Evolutionary conservation across 2,888 invertebrate species (phyloP).

Genomic region (Standfussiana lucernea): DNA sequence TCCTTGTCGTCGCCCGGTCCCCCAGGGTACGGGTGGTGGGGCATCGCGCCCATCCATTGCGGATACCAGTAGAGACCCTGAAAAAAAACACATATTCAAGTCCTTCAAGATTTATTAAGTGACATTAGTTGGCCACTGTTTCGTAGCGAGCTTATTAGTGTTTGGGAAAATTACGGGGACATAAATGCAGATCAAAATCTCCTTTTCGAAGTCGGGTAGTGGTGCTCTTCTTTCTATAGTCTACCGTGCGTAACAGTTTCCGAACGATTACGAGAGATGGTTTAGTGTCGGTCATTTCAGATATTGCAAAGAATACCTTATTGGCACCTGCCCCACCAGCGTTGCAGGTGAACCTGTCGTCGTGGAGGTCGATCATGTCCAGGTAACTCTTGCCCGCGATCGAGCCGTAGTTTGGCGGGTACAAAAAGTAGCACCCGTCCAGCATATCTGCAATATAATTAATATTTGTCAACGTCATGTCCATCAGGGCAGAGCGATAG

Average conservation of each 20-base stretch:
- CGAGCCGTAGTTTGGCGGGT: constrained; percentile 88
- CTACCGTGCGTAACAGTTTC: not conserved
- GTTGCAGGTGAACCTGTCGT: constrained; percentile 85
- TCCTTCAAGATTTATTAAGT: not conserved
- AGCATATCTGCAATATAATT: constrained; percentile 75
- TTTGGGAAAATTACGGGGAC: not conserved
- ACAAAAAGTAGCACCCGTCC: constrained; percentile 86
- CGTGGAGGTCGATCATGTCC: constrained; percentile 83
- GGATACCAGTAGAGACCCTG: constrained; percentile 89
- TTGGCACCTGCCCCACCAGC: constrained; percentile 74
- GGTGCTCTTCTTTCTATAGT: not conserved
- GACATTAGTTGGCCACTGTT: not conserved
- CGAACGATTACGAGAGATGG: not conserved
- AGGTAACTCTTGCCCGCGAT: constrained; percentile 88
- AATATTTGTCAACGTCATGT: not conserved
- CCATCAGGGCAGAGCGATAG: not conserved
- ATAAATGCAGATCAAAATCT: not conserved
- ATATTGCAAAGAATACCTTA: constrained; percentile 56
- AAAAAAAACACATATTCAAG: not conserved
- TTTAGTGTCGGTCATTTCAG: not conserved
- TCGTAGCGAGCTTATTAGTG: not conserved
- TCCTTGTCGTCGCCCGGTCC: constrained; percentile 72
- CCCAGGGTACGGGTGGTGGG: constrained; percentile 82
- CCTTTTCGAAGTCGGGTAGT: too few species aligned
- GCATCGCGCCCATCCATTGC: constrained; percentile 87